Evolutionary conservation across 2,113 vertebrate genomes (phyloP).

Genomic region (Pygoscelis adeliae): DNA sequence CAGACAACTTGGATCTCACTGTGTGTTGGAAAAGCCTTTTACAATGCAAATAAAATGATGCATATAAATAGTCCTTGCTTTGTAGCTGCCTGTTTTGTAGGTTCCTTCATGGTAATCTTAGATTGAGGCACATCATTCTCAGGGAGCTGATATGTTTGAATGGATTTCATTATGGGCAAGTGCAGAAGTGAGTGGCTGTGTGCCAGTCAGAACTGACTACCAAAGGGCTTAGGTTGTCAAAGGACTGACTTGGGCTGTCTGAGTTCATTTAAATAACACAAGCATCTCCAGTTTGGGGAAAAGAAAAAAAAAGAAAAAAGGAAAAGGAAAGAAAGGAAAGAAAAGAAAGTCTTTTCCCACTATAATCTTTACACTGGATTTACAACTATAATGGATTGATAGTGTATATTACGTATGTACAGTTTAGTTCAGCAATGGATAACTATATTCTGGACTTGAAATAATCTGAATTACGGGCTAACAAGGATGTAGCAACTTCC

Average conservation of each 20-base stretch:
- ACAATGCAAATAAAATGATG: conserved; percentile 41
- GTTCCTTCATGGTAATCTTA: conserved; percentile 9
- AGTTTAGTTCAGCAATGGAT: not conserved
- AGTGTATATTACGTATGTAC: not conserved
- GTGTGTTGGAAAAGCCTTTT: conserved; percentile 18
- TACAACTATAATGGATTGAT: conserved; percentile 4
- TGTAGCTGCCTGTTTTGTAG: conserved; percentile 17
- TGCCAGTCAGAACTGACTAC: conserved; percentile 56
- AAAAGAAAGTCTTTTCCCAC: not conserved
- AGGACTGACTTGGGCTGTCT: conserved; percentile 57
- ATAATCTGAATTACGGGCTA: not conserved
- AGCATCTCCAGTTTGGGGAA: conserved; percentile 2
- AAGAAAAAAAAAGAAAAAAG: no score
- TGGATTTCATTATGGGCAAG: conserved; percentile 57
- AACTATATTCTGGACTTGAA: not conserved
- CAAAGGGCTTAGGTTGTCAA: conserved; percentile 60
- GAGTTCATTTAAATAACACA: conserved; percentile 69
- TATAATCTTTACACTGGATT: conserved; percentile 41
- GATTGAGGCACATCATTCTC: not conserved
- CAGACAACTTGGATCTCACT: not conserved
- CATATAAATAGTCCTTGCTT: not conserved
- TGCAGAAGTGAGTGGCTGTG: conserved; percentile 44
- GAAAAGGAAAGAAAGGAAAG: not conserved
- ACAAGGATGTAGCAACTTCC: not conserved
- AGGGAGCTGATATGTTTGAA: conserved; percentile 42